Evolutionary conservation across 2,113 vertebrate genomes (phyloP).

Genomic region (Oplegnathus fasciatus): DNA sequence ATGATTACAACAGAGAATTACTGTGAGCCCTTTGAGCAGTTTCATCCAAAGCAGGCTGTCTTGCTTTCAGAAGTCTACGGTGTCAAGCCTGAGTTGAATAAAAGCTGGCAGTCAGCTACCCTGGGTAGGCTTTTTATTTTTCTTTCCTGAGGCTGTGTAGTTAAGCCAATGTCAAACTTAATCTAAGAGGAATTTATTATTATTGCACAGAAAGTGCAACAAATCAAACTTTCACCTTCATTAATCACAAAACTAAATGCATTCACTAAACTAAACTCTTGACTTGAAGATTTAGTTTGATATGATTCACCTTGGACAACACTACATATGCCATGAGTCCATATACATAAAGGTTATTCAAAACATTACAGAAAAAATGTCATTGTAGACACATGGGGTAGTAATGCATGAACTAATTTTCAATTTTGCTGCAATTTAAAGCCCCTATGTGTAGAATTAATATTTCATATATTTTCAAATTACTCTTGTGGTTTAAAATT

Average conservation of each 20-base stretch:
- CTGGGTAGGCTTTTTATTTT: conserved; percentile 23
- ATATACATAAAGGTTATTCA: not conserved
- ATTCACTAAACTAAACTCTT: not conserved
- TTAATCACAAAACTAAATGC: not conserved
- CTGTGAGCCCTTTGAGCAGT: conserved; percentile 52
- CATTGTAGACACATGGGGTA: no score
- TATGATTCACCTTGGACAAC: not conserved
- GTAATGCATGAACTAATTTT: no score
- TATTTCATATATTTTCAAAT: not conserved
- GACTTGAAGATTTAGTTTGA: not conserved
- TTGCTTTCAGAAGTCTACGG: conserved; percentile 50
- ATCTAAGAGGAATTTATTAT: conserved; percentile 2
- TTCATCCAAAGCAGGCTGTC: conserved; percentile 59
- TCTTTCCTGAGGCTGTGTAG: conserved; percentile 25
- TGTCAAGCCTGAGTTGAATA: conserved; percentile 39
- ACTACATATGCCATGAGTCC: no score
- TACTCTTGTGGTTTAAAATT: not conserved
- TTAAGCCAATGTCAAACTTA: conserved; percentile 27
- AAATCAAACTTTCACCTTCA: not conserved
- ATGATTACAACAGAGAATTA: conserved; percentile 68
- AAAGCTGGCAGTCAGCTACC: conserved; percentile 21
- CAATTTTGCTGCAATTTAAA: not conserved
- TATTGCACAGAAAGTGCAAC: conserved; percentile 13
- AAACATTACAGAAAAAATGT: not conserved
- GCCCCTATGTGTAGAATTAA: not conserved